Base-by-base conservation (phyloP, 1,140 invertebrate genomes). In the Caenorhabditis briggsae region DNA sequence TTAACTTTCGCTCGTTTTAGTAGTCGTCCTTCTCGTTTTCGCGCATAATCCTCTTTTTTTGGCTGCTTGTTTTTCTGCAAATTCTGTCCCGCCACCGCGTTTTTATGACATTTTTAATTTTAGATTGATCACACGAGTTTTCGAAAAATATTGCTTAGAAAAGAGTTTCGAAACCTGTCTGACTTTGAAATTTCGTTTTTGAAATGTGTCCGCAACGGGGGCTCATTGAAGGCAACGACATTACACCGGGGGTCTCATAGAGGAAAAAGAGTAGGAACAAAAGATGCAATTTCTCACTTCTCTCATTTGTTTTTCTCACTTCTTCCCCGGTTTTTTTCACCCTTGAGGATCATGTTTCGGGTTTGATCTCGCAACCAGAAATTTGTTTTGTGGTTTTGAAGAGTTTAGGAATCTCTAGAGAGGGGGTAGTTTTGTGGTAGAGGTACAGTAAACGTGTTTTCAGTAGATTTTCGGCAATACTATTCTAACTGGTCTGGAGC, bases 281-380 rank as follows among this genome's bases (percentile, higher is more conserved):
- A 78, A 78, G 70, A 78, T 78, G 70, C 70, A 53, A 78, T 78
- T 78, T 78, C 70, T 78, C 70, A 78, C 70, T 78, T 78, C 70
- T 78, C 70, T 46, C 70, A 78, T 78, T 43, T 78, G 25, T 48
- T 78, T 78, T 78, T 78, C 70, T 78, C 70, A 78, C 46, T 78
- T 78, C 46, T 50, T 33, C 33, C 11, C 14, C n/a, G 20, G 41
- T 46, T 43, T 43, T 43, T 70, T 70, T 70, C 50, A 53, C 50
- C 50, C 50, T 43, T 46, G 56, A n/a, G 56, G 56, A 58, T 61
- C 59, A 61, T 61, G 64, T 70, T 70, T 70, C 64, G 64, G 43
- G 18, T 41, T 70, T 70, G 64, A 46, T 70, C 41, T 70, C 8
- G 41, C 16, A n/a, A 5, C n/a, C 3, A 16, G 20, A n/a, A 59